A percentile compares a stretch with the other conserved stretches of the same genome.
phyloP scores from a whole-genome alignment of 2,888 invertebrate genomes.

The Troilus luridus region DNA sequence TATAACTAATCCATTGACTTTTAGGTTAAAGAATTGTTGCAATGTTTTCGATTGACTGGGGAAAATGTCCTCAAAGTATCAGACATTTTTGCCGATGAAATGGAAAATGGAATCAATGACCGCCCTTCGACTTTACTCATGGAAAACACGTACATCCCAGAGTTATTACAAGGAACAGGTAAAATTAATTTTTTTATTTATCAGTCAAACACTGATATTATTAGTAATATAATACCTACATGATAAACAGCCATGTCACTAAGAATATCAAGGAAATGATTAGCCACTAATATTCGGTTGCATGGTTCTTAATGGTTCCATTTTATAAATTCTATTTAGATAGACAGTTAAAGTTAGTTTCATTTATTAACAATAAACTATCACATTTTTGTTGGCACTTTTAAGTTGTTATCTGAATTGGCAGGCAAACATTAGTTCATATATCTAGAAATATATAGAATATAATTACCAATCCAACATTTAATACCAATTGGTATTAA shows the following conservation, averaged over 20 bases:
- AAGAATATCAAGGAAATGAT: background rate
- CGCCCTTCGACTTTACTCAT: conserved; percentile 79
- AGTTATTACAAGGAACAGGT: conserved; percentile 81
- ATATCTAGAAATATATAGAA: no score
- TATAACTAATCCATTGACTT: conserved; percentile 7
- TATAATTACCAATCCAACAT: no score
- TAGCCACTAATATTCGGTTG: background rate
- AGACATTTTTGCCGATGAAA: conserved; percentile 76
- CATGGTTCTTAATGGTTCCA: background rate
- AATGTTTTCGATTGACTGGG: conserved; percentile 69
- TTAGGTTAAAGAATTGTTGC: conserved; percentile 67
- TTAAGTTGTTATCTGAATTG: no score
- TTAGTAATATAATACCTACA: background rate
- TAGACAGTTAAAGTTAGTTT: no score
- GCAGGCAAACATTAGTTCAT: no score
- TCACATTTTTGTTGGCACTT: no score
- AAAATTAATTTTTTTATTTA: conserved; percentile 50
- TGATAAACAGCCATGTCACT: no score
- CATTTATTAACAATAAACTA: no score
- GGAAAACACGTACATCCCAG: conserved; percentile 84
- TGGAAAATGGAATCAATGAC: conserved; percentile 76
- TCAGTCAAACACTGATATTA: background rate
- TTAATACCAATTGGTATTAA: no score
- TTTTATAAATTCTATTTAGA: background rate
- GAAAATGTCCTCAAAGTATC: conserved; percentile 72